Conservation (phyloP, 2,888 invertebrate genomes). For the Chalcis sispes region DNA sequence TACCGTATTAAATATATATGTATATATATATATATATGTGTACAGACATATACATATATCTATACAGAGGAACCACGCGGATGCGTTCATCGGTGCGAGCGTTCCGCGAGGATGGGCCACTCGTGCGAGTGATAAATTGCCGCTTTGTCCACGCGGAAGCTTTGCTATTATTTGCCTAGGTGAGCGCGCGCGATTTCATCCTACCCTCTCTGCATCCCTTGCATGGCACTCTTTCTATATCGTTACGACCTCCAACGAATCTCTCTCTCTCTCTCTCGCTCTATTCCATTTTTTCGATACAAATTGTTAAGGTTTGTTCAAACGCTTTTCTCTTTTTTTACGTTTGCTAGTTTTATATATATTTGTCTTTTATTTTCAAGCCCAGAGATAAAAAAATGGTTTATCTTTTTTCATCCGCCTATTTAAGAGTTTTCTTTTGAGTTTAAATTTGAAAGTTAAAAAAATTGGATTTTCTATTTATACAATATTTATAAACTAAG, state of each 20-base stretch:
- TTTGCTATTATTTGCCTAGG: conserved; percentile 56
- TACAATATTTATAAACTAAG: no score
- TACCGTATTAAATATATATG: conserved; percentile 27
- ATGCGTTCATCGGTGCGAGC: conserved; percentile 19
- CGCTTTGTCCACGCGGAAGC: conserved; percentile 52
- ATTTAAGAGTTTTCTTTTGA: no score
- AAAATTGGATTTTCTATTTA: no score
- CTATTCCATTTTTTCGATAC: conserved; percentile 19
- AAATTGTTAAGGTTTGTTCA: neutral
- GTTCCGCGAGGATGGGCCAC: conserved; percentile 52
- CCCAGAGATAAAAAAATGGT: neutral
- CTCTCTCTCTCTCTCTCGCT: no score
- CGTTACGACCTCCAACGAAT: neutral
- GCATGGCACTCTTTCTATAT: neutral
- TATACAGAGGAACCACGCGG: conserved; percentile 13
- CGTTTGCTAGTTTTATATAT: neutral
- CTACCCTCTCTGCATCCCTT: neutral
- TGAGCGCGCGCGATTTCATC: neutral
- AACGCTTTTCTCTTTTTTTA: neutral
- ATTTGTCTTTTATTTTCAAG: neutral
- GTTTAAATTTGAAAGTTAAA: no score
- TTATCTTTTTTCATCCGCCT: no score
- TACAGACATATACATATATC: neutral
- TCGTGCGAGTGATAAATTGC: conserved; percentile 54
- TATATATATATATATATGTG: neutral